Percentiles rank a stretch among this genome's conserved stretches.
phyloP scores from a whole-genome alignment of 2,888 invertebrate genomes.

The Cyclophora punctaria region DNA sequence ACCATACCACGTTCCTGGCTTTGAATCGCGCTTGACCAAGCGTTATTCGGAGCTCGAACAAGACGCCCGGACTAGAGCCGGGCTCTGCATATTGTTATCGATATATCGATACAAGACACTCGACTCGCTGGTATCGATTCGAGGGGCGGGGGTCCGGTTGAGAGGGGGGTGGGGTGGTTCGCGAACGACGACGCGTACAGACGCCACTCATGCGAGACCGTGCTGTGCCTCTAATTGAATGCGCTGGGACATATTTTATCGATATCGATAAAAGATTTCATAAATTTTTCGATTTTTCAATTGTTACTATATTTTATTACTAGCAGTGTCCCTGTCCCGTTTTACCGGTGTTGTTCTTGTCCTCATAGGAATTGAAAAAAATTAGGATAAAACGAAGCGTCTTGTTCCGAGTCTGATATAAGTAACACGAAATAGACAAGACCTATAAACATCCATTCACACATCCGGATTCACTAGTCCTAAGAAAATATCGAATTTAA shows the following conservation, averaged over 20 bases:
- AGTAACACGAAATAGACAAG: too few relatives aligned
- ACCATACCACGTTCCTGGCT: slow-evolving; percentile 53
- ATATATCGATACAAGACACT: slow-evolving; percentile 37
- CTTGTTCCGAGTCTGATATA: too few relatives aligned
- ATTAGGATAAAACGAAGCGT: too few relatives aligned
- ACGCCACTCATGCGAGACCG: slow-evolving; percentile 66
- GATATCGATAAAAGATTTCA: slow-evolving; percentile 22
- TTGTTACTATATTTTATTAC: not conserved
- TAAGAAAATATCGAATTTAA: too few relatives aligned
- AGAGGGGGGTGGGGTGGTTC: slow-evolving; percentile 26
- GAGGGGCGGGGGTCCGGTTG: slow-evolving; percentile 23
- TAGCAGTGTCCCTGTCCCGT: too few relatives aligned
- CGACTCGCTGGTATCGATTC: slow-evolving; percentile 58
- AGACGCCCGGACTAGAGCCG: slow-evolving; percentile 52
- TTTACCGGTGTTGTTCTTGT: too few relatives aligned
- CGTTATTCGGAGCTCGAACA: slow-evolving; percentile 67
- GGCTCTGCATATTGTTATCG: slow-evolving; percentile 39
- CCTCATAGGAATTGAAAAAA: too few relatives aligned
- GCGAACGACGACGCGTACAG: slow-evolving; percentile 51
- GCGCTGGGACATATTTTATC: slow-evolving; percentile 37
- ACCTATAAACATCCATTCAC: too few relatives aligned
- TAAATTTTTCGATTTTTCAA: not conserved
- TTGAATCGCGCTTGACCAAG: slow-evolving; percentile 70
- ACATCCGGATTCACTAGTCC: too few relatives aligned
- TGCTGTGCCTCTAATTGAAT: slow-evolving; percentile 66